phyloP scores from a whole-genome alignment of 1,140 invertebrate genomes.

The Bombus waltoni region DNA sequence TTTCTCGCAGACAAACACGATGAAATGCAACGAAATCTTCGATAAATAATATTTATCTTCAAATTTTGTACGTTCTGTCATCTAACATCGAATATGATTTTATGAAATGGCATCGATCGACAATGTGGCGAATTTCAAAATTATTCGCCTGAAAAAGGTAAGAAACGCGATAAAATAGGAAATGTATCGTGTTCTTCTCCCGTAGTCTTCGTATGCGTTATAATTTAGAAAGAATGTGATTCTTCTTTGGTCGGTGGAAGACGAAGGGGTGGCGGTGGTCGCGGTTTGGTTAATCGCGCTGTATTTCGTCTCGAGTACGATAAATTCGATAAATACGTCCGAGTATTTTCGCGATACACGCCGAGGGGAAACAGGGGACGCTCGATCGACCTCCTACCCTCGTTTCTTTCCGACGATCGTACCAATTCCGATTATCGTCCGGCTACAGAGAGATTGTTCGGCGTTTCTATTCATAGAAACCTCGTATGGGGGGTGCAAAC shows the following conservation, averaged over 20 bases:
- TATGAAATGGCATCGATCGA: no score
- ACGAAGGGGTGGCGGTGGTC: conserved; percentile 8
- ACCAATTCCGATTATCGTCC: conserved; percentile 51
- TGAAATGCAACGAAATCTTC: no score
- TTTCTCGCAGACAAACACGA: no score
- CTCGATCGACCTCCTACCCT: conserved; percentile 67
- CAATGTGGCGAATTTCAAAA: no score
- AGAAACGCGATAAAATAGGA: no score
- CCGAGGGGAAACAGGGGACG: background rate
- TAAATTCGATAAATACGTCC: conserved; percentile 1
- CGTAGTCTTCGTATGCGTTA: no score
- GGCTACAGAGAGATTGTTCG: background rate
- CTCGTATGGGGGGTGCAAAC: background rate
- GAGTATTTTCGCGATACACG: conserved; percentile 44
- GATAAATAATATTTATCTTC: no score
- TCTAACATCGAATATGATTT: no score
- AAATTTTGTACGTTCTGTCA: no score
- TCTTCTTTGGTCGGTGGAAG: background rate
- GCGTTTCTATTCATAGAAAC: conserved; percentile 25
- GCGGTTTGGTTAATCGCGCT: conserved; percentile 36
- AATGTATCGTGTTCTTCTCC: no score
- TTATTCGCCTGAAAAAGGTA: no score
- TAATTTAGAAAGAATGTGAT: background rate
- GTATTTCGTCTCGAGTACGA: conserved; percentile 44
- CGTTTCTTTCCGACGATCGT: conserved; percentile 59